A percentile compares a stretch with the other conserved stretches of the same genome.
phyloP scores from a whole-genome alignment of 2,797 vertebrate species.

The Pelodytes ibericus region DNA sequence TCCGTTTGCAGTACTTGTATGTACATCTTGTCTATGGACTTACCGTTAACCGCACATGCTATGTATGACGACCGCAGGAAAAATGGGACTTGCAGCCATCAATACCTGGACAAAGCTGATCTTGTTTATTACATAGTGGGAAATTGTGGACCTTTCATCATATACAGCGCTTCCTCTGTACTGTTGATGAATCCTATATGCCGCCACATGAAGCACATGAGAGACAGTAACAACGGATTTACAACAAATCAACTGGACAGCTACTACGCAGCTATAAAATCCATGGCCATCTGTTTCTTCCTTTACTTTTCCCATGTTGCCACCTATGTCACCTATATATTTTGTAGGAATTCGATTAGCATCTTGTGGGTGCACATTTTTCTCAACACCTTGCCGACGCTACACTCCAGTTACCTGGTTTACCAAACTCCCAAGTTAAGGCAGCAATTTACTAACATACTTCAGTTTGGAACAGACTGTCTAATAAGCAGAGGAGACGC shows the following conservation, averaged over 20 bases:
- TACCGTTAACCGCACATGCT: not conserved
- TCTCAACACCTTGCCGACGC: not conserved
- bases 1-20: not conserved
- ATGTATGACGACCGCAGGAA: not conserved
- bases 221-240: not conserved
- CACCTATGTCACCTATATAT: no score
- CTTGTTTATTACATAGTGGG: not conserved
- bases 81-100: not conserved
- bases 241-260: not conserved
- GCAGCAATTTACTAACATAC: not conserved
- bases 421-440: not conserved
- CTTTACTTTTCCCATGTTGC: not conserved
- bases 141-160: not conserved
- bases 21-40: not conserved
- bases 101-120: not conserved
- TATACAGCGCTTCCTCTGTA: not conserved
- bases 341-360: not conserved
- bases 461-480: not conserved
- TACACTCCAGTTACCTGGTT: not conserved
- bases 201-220: not conserved
- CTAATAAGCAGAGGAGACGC: not conserved
- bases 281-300: not conserved
- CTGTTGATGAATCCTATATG: not conserved
- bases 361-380: not conserved
- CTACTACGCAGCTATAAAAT: not conserved